These are phyloP conservation scores for Pharmacophagus antenor DNA, from an alignment of 2,888 invertebrate species.

Conservation along the genomic window DNA sequence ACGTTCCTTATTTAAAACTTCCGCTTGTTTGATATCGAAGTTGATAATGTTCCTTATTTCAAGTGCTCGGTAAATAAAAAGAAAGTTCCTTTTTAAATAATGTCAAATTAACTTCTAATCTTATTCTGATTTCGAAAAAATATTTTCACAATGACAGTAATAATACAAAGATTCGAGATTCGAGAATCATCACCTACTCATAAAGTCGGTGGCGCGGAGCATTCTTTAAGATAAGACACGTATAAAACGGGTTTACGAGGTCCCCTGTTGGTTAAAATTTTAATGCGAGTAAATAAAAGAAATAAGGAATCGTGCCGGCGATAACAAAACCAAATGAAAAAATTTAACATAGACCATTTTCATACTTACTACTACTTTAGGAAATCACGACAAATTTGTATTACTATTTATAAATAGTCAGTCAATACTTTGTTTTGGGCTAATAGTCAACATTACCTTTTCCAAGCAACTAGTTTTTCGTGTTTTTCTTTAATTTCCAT, in stretches of 20 bases:
- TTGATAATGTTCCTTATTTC: too few relatives aligned
- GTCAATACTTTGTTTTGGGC: too few relatives aligned
- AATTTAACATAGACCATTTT: slow-evolving; percentile 18
- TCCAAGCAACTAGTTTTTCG: too few relatives aligned
- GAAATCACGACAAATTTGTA: background rate
- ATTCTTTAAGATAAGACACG: slow-evolving; percentile 21
- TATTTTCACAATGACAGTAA: background rate
- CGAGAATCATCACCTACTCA: slow-evolving; percentile 9
- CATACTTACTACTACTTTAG: background rate
- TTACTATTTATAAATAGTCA: background rate
- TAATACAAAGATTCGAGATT: background rate
- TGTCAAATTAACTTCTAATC: too few relatives aligned
- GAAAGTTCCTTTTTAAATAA: too few relatives aligned
- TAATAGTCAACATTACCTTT: too few relatives aligned
- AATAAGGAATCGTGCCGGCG: slow-evolving; percentile 15
- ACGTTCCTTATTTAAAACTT: background rate
- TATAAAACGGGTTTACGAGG: slow-evolving; percentile 25
- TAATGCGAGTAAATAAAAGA: slow-evolving; percentile 19
- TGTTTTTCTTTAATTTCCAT: too few relatives aligned
- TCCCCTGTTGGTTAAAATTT: slow-evolving; percentile 16
- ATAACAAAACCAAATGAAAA: slow-evolving; percentile 20
- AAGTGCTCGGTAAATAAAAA: too few relatives aligned
- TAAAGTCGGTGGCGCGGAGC: slow-evolving; percentile 15
- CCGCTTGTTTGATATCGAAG: background rate
- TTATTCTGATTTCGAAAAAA: too few relatives aligned